Percentiles rank a stretch among this genome's conserved stretches.
These are phyloP conservation scores for Gallinago paraguaiae DNA, from an alignment of 2,113 vertebrate genomes.

Conservation along the genomic window DNA sequence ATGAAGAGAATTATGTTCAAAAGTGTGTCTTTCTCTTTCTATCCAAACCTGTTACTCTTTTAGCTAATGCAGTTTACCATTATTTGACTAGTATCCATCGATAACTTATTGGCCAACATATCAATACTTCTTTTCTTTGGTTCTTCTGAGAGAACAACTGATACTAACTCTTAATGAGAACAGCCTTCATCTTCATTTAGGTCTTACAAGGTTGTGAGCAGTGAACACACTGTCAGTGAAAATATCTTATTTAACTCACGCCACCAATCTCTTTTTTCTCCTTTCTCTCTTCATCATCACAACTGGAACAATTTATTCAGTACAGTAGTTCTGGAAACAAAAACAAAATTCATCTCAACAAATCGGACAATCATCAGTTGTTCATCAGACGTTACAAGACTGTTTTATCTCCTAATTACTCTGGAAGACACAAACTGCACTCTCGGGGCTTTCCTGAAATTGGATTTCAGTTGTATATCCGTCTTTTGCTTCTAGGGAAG, in stretches of 20 bases:
- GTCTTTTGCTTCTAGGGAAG: neutral
- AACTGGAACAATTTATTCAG: neutral
- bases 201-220: neutral
- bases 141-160: neutral
- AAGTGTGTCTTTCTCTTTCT: neutral
- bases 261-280: neutral
- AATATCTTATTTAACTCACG: neutral
- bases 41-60: neutral
- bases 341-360: neutral
- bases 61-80: neutral
- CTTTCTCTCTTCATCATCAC: neutral
- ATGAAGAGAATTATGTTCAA: neutral
- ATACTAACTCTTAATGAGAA: neutral
- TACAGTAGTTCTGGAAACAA: neutral
- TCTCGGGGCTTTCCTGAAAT: neutral
- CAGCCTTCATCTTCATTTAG: neutral
- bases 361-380: neutral
- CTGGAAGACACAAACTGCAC: neutral
- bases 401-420: neutral
- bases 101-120: neutral
- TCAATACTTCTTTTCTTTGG: neutral
- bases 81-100: neutral
- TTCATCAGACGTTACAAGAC: neutral
- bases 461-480: neutral
- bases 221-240: neutral